Evolutionary conservation across 1,140 invertebrate genomes (phyloP), one percentile per base, ranked within the genome.

Genomic region (Bombyx mori): DNA sequence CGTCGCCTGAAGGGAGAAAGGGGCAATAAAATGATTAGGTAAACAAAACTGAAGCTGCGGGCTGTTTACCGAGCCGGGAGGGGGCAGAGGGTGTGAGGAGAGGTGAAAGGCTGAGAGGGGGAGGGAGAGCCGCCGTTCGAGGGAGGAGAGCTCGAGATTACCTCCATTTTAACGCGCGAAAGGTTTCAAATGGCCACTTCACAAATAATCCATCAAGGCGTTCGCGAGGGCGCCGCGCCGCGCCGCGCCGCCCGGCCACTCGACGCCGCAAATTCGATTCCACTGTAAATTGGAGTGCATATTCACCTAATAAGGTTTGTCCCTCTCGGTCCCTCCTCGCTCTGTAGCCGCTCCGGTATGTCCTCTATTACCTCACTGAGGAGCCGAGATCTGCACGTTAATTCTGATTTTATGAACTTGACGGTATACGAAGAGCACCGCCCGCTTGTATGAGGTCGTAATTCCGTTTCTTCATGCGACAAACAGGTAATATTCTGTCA

Each of bases 141-240:
- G 63, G 47, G 65, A 62, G 65, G 43, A 63, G 54, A 63, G 63
- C 68, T 64, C 68, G 71, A 79, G 79, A 83, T 83, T 84, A 82
- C 81, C 82, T 84, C 74, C 81, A 75, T 84, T 84, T 83, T 86
- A 82, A 82, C 82, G 80, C 79, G 77, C 75, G 81, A 84, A 81
- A 79, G 81, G 77, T 82, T 84, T 86, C 75, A 86, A 86, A 86
- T 79, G 78, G 75, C 73, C 81, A 83, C 82, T 86, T 82, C 80
- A 83, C 82, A 82, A 82, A 84, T 84, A 84, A 83, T 82, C 82
- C 76, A 82, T 85, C 79, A 79, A 79, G 75, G 76, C 77, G 74
- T 80, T 75, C 73, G 68, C 69, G 57, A 65, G 66, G 65, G 65
- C 65, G 65, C 65, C 62, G 12, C 18, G 10, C 48, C 62, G 12